phyloP scores from a whole-genome alignment of 2,113 vertebrate genomes.

The Actenoides hombroni region DNA sequence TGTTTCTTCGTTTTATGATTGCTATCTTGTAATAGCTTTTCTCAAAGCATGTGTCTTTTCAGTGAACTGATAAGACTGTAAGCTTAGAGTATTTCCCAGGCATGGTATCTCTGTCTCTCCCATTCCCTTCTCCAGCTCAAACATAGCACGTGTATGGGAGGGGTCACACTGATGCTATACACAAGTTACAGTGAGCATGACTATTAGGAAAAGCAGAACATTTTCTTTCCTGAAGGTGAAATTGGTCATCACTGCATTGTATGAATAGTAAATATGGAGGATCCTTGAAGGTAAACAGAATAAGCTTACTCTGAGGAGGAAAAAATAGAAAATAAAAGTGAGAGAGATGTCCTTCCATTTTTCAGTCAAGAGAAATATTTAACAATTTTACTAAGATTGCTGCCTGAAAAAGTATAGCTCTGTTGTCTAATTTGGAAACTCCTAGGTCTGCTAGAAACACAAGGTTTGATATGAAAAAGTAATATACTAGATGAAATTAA shows the following conservation, averaged over 20 bases:
- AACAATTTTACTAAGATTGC: background rate
- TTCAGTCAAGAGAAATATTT: background rate
- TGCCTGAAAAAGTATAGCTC: background rate
- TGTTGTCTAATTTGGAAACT: background rate
- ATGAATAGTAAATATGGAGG: background rate
- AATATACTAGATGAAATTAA: background rate
- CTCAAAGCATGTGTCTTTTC: background rate
- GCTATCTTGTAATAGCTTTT: background rate
- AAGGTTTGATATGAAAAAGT: background rate
- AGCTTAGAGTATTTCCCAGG: background rate
- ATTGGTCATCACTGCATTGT: background rate
- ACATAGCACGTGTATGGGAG: rapidly evolving
- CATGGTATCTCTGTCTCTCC: background rate
- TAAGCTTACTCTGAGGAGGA: background rate
- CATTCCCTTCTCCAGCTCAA: background rate
- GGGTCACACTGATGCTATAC: background rate
- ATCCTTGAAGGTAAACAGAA: background rate
- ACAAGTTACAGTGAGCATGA: background rate
- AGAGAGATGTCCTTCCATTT: background rate
- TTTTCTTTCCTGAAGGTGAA: background rate
- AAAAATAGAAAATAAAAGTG: background rate
- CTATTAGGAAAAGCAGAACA: background rate
- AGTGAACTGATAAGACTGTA: background rate
- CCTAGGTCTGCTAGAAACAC: background rate
- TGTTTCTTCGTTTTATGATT: background rate